Base-by-base conservation (phyloP, 2,797 vertebrate species). In the Gymnopithys bicolor region DNA sequence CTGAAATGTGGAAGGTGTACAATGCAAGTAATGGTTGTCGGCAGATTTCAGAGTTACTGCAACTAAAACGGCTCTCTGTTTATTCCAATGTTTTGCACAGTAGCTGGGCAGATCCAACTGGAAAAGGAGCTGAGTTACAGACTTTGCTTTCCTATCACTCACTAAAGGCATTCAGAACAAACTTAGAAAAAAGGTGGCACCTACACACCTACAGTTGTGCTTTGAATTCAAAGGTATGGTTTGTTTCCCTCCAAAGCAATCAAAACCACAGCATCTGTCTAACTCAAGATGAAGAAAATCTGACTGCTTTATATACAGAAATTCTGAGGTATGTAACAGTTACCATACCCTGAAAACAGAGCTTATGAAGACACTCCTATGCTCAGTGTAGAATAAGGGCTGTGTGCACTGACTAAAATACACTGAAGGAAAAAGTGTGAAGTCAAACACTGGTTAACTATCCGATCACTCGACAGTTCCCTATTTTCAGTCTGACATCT, bases 1-100 rank as follows among this genome's bases (percentile, higher is more conserved):
- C 87, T 62, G 73, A 83, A 55, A 89, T 80, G 56, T 95, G 87
- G 69, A 93, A 93, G 21, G n/a, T 9, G 19, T 49, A 89, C 79
- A 92, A 87, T 11, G 25, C 19, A 91, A 51, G 58, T 37, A 89
- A 83, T 64, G 32, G 12, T 30, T 85, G 87, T 71, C 4, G 1
- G 59, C 56, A 87, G 64, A 74, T 62, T 53, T 87, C 91, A 80
- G 46, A 83, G 82, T 77, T 49, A 83, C 25, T 2, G 3, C 14
- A 80, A 64, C 35, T 89, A 30, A 87, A 83, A 77, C 6, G 14
- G 33, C 33, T 84, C 45, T 63, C 35, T 63, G 5, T 27, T 53
- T 66, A 74, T 58, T 71, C 24, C 73, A 74, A 0, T 24, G 64
- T 80, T 89, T 83, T 4, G 5, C 37, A 45, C 28, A 77, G 33